phyloP scores from a whole-genome alignment of 2,113 vertebrate genomes.

The Hiodon tergisus region DNA sequence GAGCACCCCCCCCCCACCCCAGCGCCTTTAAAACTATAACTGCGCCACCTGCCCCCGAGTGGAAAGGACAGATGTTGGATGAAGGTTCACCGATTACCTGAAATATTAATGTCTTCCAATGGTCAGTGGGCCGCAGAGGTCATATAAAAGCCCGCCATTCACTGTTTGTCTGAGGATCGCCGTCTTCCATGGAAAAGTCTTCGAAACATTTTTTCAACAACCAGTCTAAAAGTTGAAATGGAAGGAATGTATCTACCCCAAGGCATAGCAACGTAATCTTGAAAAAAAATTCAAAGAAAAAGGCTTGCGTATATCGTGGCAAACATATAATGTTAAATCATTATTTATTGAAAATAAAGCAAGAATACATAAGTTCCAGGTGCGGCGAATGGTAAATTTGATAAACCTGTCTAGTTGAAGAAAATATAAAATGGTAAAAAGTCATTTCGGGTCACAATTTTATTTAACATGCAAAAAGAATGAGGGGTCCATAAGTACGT shows the following conservation, averaged over 20 bases:
- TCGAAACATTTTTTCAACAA: background rate
- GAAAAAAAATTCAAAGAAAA: no score
- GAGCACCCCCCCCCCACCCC: conserved; percentile 34
- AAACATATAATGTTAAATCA: background rate
- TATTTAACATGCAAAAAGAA: conserved; percentile 52
- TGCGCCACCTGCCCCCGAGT: conserved; percentile 53
- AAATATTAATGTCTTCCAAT: conserved; percentile 56
- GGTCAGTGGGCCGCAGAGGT: conserved; percentile 33
- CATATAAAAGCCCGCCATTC: background rate
- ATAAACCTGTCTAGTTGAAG: no score
- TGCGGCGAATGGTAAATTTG: no score
- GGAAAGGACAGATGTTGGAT: conserved; percentile 52
- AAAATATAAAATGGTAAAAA: no score
- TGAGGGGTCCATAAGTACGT: conserved; percentile 45
- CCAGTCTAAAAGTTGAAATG: no score
- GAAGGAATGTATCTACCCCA: no score
- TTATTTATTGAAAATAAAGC: background rate
- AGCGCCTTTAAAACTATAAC: conserved; percentile 53
- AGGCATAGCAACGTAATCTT: no score
- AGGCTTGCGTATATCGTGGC: no score
- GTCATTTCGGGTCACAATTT: background rate
- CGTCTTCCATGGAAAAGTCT: background rate
- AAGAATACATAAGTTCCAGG: background rate
- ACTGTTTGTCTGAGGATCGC: no score
- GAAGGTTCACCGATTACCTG: conserved; percentile 39